Evolutionary conservation across 2,888 invertebrate genomes (phyloP).

Genomic region (Acronicta aceris): DNA sequence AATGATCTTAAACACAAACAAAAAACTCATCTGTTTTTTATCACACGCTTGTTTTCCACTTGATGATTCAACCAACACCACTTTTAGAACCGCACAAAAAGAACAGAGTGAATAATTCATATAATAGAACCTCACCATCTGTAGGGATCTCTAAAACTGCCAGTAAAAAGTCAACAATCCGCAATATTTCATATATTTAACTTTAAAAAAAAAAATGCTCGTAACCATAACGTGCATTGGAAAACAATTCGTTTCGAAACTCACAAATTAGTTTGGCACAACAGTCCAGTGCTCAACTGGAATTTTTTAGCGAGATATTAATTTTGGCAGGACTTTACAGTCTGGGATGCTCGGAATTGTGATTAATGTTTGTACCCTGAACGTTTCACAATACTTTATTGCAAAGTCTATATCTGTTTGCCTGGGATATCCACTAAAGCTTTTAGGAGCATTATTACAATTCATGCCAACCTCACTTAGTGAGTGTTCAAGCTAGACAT

Average conservation of each 20-base stretch:
- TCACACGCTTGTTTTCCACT: constrained; percentile 23
- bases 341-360: constrained; percentile 40
- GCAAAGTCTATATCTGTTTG: constrained; percentile 4
- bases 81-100: constrained; percentile 21
- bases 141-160: constrained; percentile 18
- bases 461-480: no score
- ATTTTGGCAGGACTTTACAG: constrained; percentile 50
- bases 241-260: constrained; percentile 57
- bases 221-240: constrained; percentile 41
- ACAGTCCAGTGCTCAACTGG: constrained; percentile 43
- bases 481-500: no score
- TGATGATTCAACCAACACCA: constrained; percentile 29
- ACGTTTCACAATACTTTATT: constrained; percentile 13
- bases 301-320: constrained; percentile 51
- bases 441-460: no score
- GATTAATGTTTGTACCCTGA: constrained; percentile 38
- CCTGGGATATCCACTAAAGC: not conserved
- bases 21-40: constrained; percentile 34
- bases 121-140: constrained; percentile 10
- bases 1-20: constrained; percentile 20
- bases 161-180: constrained; percentile 27
- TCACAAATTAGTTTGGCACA: constrained; percentile 60
- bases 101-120: constrained; percentile 19
- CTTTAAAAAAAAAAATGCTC: constrained; percentile 30
- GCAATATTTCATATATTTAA: constrained; percentile 38